Conservation (phyloP, 2,888 invertebrate genomes). For the Cotesia congregata region DNA sequence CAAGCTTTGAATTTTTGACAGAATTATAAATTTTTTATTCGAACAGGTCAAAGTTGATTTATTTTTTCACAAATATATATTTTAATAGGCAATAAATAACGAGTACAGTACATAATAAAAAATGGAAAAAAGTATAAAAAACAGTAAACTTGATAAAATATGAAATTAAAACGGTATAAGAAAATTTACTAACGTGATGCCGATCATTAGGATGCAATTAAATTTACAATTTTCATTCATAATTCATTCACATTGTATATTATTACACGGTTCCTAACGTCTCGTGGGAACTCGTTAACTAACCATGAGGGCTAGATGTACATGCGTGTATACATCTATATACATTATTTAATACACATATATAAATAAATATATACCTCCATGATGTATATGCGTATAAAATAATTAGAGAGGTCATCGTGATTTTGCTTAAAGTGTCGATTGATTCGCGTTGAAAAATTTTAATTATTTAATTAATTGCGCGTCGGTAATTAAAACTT, state of each 20-base stretch:
- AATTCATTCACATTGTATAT: slow-evolving; percentile 48
- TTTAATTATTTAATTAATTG: too few species aligned
- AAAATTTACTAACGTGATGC: slow-evolving; percentile 45
- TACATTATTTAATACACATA: background rate
- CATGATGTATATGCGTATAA: slow-evolving; percentile 25
- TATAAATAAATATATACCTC: slow-evolving; percentile 8
- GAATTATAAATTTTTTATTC: too few species aligned
- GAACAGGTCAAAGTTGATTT: too few species aligned
- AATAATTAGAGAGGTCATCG: slow-evolving; percentile 18
- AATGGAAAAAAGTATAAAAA: background rate
- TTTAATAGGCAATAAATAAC: background rate
- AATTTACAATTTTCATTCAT: slow-evolving; percentile 53
- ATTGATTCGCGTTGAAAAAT: slow-evolving; percentile 17
- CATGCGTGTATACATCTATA: background rate
- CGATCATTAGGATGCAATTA: slow-evolving; percentile 49
- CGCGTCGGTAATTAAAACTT: too few species aligned
- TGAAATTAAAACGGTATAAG: slow-evolving; percentile 31
- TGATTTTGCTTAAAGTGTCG: slow-evolving; percentile 1
- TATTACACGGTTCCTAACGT: slow-evolving; percentile 51
- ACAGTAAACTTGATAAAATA: slow-evolving; percentile 34
- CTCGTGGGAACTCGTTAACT: slow-evolving; percentile 48
- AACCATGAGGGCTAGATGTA: slow-evolving; percentile 30
- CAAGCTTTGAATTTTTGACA: too few species aligned
- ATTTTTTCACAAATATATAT: too few species aligned
- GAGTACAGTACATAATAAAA: background rate